Base-by-base conservation (phyloP, 2,113 vertebrate genomes). In the Zosterops pallidus region DNA sequence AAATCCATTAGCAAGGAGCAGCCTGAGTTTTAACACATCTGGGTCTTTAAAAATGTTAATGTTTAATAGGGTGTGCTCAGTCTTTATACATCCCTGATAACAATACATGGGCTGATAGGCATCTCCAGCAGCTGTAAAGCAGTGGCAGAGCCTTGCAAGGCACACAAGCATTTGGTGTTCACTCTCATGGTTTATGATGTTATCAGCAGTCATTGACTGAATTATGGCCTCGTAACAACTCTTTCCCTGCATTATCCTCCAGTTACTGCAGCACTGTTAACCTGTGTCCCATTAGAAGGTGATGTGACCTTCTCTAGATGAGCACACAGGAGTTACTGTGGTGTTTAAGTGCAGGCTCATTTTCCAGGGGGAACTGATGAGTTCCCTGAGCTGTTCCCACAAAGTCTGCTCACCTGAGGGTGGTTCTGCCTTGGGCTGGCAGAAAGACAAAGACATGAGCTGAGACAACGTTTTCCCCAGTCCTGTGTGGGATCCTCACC, bases 41-140 rank as follows among this genome's bases (percentile, higher is more conserved):
- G 76, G 82, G 85, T 84, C 93, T 93, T 94, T 82, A 84, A 96
- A 92, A 92, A 92, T 72, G 95, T 97, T 96, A 97, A 97, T 96
- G 89, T 96, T 96, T 97, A 93, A 97, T 86, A 86, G 86, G 83
- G 83, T 96, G 75, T 92, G 87, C 83, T 95, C 79, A 74, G n/a
- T 70, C 67, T 91, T 89, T 85, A 31, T 83, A 47, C 44, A 50
- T 79, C 81, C 78, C 70, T 79, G 92, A 44, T 96, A 95, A 92
- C 94, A 89, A 72, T 72, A 59, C 92, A 39, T 0, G 11, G 91
- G 53, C 91, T 85, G 96, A 96, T 92, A 96, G 92, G 86, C 77
- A 96, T 96, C 96, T 93, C 91, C 10, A 0, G 28, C 17, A 47
- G 88, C 84, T 95, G 92, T 97, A 96, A 96, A 96, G 94, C 90